These are phyloP conservation scores for Poeciliopsis presidionis DNA, from an alignment of 2,797 vertebrate species.

Conservation along the genomic window DNA sequence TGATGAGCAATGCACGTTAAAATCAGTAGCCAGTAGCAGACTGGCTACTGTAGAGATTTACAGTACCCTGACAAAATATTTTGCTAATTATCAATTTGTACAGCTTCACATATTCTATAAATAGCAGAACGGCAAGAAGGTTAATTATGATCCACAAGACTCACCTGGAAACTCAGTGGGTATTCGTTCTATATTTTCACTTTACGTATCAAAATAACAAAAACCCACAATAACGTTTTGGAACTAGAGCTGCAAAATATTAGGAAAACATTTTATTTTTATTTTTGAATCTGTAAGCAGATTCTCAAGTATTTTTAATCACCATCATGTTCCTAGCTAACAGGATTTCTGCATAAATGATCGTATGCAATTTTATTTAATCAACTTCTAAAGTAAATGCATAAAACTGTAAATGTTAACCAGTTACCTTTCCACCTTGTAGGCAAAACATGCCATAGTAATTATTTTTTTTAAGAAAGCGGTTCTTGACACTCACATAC, in stretches of 20 bases:
- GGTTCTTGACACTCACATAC: slow-evolving; percentile 20
- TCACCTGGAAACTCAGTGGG: background rate
- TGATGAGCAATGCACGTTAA: background rate
- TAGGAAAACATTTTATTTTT: background rate
- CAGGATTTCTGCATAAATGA: background rate
- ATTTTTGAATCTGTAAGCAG: background rate
- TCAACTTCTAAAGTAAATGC: background rate
- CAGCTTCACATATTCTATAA: background rate
- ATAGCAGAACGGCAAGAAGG: background rate
- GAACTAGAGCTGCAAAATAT: background rate
- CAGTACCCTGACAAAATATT: background rate
- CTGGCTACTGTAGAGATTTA: background rate
- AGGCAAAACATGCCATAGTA: slow-evolving; percentile 30
- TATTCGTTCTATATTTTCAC: background rate
- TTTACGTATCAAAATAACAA: background rate
- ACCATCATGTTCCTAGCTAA: background rate
- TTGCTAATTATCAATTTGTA: background rate
- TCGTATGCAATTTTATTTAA: background rate
- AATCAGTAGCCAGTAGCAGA: background rate
- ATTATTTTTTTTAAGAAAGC: slow-evolving; percentile 8
- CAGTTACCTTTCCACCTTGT: background rate
- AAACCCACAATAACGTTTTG: background rate
- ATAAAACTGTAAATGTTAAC: slow-evolving; percentile 14
- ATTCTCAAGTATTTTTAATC: background rate
- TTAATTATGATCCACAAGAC: background rate